A percentile compares a stretch with the other conserved stretches of the same genome.
phyloP scores from a whole-genome alignment of 2,797 vertebrate genomes.

The Miichthys miiuy region DNA sequence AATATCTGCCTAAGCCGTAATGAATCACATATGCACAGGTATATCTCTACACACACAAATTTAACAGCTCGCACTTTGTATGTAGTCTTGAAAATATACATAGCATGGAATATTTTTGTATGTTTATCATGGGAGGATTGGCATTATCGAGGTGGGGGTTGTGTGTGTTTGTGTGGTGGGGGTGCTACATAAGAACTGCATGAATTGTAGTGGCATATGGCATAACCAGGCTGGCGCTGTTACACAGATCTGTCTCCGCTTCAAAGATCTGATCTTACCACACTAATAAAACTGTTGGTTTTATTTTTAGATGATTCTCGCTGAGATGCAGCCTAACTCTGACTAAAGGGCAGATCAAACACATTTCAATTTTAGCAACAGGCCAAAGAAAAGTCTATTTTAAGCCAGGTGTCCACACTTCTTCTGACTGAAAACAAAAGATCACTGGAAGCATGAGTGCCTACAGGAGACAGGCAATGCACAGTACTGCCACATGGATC shows the following conservation, averaged over 20 bases:
- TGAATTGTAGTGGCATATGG: conserved; percentile 73
- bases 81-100: conserved; percentile 1
- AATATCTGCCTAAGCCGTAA: conserved; percentile 12
- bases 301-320: conserved; percentile 38
- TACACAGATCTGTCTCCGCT: conserved; percentile 50
- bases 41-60: conserved; percentile 1
- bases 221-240: conserved; percentile 57
- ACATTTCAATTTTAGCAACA: conserved; percentile 35
- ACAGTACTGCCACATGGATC: background rate
- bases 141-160: conserved; percentile 17
- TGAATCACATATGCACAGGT: conserved; percentile 22
- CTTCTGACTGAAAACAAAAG: conserved; percentile 53
- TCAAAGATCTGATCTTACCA: conserved; percentile 30
- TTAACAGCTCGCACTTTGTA: background rate
- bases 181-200: conserved; percentile 34
- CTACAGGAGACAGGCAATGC: conserved; percentile 9
- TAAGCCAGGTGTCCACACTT: conserved; percentile 22
- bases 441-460: conserved; percentile 19
- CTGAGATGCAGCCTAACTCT: conserved; percentile 1
- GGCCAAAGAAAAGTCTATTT: conserved; percentile 18
- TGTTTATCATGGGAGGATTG: conserved; percentile 37
- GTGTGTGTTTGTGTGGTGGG: conserved; percentile 14
- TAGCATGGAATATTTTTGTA: conserved; percentile 1
- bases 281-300: conserved; percentile 35
- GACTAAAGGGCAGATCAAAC: conserved; percentile 28